phyloP scores from a whole-genome alignment of 2,888 invertebrate genomes.

The Aleiodes leptofemur region DNA sequence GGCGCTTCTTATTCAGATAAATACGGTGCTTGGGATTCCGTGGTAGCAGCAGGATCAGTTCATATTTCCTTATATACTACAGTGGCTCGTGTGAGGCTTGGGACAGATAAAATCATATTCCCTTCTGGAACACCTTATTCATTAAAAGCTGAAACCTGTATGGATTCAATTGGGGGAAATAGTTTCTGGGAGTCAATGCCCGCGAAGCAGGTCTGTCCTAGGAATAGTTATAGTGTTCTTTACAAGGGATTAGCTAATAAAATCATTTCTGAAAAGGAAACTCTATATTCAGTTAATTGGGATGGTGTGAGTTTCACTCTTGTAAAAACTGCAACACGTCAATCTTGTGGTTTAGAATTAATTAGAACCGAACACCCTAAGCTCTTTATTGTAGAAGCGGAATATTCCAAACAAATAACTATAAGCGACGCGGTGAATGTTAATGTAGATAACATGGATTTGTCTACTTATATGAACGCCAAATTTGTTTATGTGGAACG shows the following conservation, averaged over 20 bases:
- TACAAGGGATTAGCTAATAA: slow-evolving; percentile 41
- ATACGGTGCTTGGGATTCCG: neutral
- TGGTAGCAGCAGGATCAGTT: neutral
- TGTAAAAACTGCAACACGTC: neutral
- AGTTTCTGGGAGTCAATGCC: slow-evolving; percentile 31
- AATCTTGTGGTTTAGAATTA: slow-evolving; percentile 45
- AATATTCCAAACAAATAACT: neutral
- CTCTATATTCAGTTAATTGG: slow-evolving; percentile 43
- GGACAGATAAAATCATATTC: slow-evolving; percentile 1
- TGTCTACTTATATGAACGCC: slow-evolving; percentile 58
- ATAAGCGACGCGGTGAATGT: neutral
- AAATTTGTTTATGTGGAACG: slow-evolving; percentile 62
- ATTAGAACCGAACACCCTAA: slow-evolving; percentile 54
- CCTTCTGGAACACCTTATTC: neutral
- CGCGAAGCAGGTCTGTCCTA: slow-evolving; percentile 35
- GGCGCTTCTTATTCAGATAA: neutral
- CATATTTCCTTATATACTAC: neutral
- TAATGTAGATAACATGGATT: slow-evolving; percentile 38
- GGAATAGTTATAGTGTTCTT: slow-evolving; percentile 41
- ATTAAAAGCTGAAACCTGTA: neutral
- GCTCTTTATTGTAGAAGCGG: slow-evolving; percentile 47
- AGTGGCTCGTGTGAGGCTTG: neutral
- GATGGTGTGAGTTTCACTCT: slow-evolving; percentile 51
- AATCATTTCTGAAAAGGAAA: neutral
- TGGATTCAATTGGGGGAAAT: slow-evolving; percentile 23